phyloP scores from a whole-genome alignment of 2,113 vertebrate species.

The Nematolebias whitei region DNA sequence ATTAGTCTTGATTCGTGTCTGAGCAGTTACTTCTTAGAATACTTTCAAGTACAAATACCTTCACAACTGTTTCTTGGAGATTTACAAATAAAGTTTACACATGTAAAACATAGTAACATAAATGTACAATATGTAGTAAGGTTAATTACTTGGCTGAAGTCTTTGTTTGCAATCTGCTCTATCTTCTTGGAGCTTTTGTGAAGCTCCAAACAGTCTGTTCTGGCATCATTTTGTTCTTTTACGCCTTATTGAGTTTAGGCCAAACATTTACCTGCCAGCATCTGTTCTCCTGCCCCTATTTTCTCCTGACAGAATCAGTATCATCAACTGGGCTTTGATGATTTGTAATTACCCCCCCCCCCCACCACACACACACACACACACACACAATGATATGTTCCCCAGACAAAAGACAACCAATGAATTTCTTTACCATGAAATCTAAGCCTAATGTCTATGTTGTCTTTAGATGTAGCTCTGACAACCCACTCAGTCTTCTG shows the following conservation, averaged over 20 bases:
- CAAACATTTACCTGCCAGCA: neutral
- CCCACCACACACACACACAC: too few relatives aligned
- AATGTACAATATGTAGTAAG: too few relatives aligned
- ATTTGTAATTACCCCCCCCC: conserved; percentile 11
- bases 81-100: too few relatives aligned
- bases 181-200: neutral
- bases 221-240: neutral
- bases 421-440: neutral
- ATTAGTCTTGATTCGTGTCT: too few relatives aligned
- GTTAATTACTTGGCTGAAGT: too few relatives aligned
- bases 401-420: neutral
- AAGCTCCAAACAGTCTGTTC: neutral
- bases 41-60: too few relatives aligned
- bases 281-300: neutral
- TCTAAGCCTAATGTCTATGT: neutral
- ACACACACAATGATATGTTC: conserved; percentile 4
- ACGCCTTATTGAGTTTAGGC: neutral
- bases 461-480: neutral
- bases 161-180: too few relatives aligned
- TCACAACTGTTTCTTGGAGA: too few relatives aligned
- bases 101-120: too few relatives aligned
- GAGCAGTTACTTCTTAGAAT: too few relatives aligned
- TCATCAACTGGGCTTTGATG: conserved; percentile 5
- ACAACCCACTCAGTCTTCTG: neutral
- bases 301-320: conserved; percentile 6